phyloP scores from a whole-genome alignment of 2,113 vertebrate species.

The Sorex fumeus region DNA sequence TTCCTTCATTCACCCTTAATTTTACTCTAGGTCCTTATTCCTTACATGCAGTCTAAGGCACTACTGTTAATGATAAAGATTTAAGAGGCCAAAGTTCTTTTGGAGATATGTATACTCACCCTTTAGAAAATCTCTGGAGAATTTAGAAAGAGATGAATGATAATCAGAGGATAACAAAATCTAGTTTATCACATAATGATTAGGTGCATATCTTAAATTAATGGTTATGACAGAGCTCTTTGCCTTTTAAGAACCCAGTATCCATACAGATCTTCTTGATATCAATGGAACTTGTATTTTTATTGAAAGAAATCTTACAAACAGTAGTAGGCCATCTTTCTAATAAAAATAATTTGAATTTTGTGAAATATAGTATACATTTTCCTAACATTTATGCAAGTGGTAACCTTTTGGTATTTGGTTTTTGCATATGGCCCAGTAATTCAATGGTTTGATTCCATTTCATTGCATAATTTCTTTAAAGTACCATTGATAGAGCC shows the following conservation, averaged over 20 bases:
- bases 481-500: conserved; percentile 86
- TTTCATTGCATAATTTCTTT: conserved; percentile 81
- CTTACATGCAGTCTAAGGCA: neutral
- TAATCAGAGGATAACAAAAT: neutral
- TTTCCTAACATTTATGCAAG: neutral
- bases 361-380: conserved; percentile 31
- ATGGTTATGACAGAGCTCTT: neutral
- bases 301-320: neutral
- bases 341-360: neutral
- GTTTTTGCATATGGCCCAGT: neutral
- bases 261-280: neutral
- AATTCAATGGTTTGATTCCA: conserved; percentile 78
- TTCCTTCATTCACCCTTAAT: neutral
- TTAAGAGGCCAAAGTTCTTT: neutral
- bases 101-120: neutral
- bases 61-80: neutral
- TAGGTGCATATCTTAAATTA: neutral
- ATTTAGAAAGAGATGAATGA: neutral
- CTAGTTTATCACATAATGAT: neutral
- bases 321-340: neutral
- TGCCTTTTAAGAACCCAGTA: neutral
- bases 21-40: neutral
- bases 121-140: neutral
- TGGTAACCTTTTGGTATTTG: neutral
- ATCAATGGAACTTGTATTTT: conserved; percentile 1